Percentiles rank a stretch among this genome's conserved stretches.
Conservation (phyloP, 2,888 invertebrate species). For the Oxyscelio sp. region DNA sequence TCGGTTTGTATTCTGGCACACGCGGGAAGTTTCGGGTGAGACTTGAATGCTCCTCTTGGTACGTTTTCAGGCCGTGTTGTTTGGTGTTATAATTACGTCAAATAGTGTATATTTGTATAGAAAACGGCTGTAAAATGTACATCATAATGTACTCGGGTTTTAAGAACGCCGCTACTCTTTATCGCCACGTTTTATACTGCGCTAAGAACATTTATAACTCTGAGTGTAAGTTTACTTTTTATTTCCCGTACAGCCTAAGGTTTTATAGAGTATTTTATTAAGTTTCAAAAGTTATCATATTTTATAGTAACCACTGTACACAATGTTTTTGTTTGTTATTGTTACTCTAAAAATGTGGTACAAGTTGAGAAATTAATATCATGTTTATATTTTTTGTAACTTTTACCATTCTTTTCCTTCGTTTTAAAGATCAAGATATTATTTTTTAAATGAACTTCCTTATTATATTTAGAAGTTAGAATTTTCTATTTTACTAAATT, state of each 20-base stretch:
- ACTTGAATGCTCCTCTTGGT: conserved; percentile 18
- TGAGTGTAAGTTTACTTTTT: not conserved
- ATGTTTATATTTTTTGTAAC: no score
- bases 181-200: not conserved
- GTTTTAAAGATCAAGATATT: no score
- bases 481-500: no score
- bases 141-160: conserved; percentile 15
- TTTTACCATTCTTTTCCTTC: no score
- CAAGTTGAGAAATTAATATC: no score
- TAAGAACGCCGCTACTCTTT: not conserved
- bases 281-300: not conserved
- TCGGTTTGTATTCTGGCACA: not conserved
- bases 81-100: conserved; percentile 36
- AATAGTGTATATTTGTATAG: conserved; percentile 9
- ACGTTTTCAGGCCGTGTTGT: not conserved
- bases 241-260: not conserved
- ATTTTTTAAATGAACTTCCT: no score
- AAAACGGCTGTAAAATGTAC: conserved; percentile 22
- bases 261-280: not conserved
- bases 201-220: conserved; percentile 4
- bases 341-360: no score
- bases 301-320: no score
- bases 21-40: conserved; percentile 1
- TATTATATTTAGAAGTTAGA: no score
- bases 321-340: no score